These are phyloP conservation scores for Melipona beecheii DNA, from an alignment of 2,888 invertebrate species.

Conservation along the genomic window DNA sequence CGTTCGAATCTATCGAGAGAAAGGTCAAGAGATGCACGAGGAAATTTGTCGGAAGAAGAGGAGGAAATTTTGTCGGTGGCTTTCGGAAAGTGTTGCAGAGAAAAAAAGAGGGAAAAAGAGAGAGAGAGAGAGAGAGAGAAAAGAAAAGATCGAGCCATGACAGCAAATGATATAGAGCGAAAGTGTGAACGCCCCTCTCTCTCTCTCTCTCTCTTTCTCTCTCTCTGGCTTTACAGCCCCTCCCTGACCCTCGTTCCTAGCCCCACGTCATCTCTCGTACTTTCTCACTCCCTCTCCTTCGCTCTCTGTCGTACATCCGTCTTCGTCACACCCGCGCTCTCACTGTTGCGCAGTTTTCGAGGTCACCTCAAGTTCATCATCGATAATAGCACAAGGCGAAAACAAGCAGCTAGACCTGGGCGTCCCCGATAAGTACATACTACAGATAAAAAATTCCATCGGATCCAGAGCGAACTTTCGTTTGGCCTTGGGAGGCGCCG, in stretches of 20 bases:
- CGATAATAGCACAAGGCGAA: slow-evolving; percentile 82
- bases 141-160: slow-evolving; percentile 40
- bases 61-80: not conserved
- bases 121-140: slow-evolving; percentile 30
- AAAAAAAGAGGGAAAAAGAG: slow-evolving; percentile 11
- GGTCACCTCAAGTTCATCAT: slow-evolving; percentile 83
- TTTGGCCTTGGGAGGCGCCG: slow-evolving; percentile 69
- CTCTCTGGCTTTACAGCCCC: slow-evolving; percentile 10
- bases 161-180: slow-evolving; percentile 59
- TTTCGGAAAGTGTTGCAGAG: slow-evolving; percentile 56
- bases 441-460: slow-evolving; percentile 75
- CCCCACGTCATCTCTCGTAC: not conserved
- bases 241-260: slow-evolving; percentile 20
- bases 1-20: slow-evolving; percentile 2
- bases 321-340: slow-evolving; percentile 50
- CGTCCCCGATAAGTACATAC: slow-evolving; percentile 77
- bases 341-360: slow-evolving; percentile 80
- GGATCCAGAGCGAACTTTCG: slow-evolving; percentile 71
- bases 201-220: slow-evolving; percentile 30
- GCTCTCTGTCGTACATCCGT: slow-evolving; percentile 26
- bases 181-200: slow-evolving; percentile 61
- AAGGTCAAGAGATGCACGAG: not conserved
- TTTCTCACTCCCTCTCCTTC: slow-evolving; percentile 4
- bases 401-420: slow-evolving; percentile 82
- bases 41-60: slow-evolving; percentile 22